Conservation (phyloP, 1,140 invertebrate species). For the Bombus pyrosoma region DNA sequence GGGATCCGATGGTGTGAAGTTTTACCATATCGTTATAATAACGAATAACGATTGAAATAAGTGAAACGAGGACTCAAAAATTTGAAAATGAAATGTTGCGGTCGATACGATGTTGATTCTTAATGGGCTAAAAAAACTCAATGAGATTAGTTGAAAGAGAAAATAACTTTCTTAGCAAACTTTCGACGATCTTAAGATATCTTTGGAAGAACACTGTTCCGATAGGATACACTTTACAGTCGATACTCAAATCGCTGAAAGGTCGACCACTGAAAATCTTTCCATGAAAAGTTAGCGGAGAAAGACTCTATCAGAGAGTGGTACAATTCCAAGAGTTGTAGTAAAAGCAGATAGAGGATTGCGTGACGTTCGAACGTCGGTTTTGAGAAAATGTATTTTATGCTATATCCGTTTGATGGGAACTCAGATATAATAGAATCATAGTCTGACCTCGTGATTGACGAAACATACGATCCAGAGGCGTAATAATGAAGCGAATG, state of each 20-base stretch:
- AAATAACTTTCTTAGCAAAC: too few relatives aligned
- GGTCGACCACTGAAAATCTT: background rate
- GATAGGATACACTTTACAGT: background rate
- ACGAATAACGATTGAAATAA: too few relatives aligned
- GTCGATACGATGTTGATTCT: too few relatives aligned
- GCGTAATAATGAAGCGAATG: conserved; percentile 28
- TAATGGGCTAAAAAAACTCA: too few relatives aligned
- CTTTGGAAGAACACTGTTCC: background rate
- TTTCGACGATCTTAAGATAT: too few relatives aligned
- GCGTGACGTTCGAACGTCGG: background rate
- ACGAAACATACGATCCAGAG: background rate
- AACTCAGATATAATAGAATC: background rate
- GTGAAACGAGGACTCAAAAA: too few relatives aligned
- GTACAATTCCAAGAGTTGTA: background rate
- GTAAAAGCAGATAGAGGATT: background rate
- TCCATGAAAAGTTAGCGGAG: background rate
- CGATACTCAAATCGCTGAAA: background rate
- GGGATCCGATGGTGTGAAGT: background rate
- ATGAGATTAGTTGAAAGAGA: too few relatives aligned
- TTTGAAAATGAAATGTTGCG: too few relatives aligned
- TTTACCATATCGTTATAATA: too few relatives aligned
- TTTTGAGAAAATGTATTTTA: background rate
- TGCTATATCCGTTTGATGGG: background rate
- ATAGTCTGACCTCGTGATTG: background rate
- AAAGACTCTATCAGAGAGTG: background rate